These are phyloP conservation scores for Aphis gossypii DNA, from an alignment of 1,140 invertebrate genomes.

Conservation along the genomic window DNA sequence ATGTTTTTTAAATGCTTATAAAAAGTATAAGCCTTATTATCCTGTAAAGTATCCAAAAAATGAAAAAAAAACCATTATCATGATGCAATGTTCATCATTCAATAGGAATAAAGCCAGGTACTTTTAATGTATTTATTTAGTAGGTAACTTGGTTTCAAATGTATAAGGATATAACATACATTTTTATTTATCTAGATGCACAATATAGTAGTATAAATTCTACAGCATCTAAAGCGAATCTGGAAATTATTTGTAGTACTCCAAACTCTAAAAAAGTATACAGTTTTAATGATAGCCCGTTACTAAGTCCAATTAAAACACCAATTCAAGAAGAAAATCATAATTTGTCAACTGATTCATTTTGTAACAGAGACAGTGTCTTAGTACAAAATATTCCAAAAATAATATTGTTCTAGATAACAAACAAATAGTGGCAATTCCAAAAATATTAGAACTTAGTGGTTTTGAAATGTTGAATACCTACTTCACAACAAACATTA, in stretches of 20 bases:
- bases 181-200: not conserved
- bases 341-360: not conserved
- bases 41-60: not conserved
- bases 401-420: not conserved
- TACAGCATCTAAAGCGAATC: not conserved
- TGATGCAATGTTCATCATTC: not conserved
- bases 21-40: conserved; percentile 30
- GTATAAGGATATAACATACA: not conserved
- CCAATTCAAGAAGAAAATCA: not conserved
- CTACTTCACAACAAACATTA: not conserved
- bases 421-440: not conserved
- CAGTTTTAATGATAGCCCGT: not conserved
- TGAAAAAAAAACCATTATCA: not conserved
- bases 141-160: not conserved
- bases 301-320: not conserved
- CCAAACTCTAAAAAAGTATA: not conserved
- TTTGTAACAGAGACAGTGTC: not conserved
- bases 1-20: conserved; percentile 30
- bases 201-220: not conserved
- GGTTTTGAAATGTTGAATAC: not conserved
- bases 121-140: not conserved
- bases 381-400: not conserved
- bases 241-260: not conserved
- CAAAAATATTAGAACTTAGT: not conserved
- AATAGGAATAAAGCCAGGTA: not conserved